A percentile compares a stretch with the other conserved stretches of the same genome.
Evolutionary conservation across 2,113 vertebrate species (phyloP).

Genomic region (Addax nasomaculatus): DNA sequence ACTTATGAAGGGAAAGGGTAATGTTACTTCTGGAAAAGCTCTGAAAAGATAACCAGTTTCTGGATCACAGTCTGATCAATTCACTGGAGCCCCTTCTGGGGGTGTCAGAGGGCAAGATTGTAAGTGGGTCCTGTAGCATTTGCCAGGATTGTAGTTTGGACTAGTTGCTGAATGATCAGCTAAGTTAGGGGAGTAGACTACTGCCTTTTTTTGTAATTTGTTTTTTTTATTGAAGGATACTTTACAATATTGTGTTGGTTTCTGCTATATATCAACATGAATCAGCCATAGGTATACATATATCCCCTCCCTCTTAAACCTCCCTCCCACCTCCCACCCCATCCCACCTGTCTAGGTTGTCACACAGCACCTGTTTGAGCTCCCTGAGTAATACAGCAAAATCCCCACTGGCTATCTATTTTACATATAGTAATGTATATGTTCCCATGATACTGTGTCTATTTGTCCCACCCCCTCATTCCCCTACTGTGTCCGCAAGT

Average conservation of each 20-base stretch:
- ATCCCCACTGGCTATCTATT: not conserved
- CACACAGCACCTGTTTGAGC: not conserved
- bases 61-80: not conserved
- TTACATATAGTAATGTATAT: not conserved
- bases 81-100: not conserved
- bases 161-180: not conserved
- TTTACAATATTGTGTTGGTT: not conserved
- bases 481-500: not conserved
- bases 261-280: not conserved
- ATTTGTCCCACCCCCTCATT: not conserved
- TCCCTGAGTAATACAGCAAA: not conserved
- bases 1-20: not conserved
- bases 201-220: not conserved
- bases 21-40: not conserved
- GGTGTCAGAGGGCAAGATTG: not conserved
- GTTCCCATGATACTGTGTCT: not conserved
- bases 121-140: not conserved
- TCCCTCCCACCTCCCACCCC: not conserved
- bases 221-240: not conserved
- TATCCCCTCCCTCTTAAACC: not conserved
- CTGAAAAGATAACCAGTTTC: not conserved
- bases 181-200: not conserved
- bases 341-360: not conserved
- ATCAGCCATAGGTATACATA: not conserved
- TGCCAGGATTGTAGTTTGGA: not conserved